Evolutionary conservation across 2,797 vertebrate genomes (phyloP).

Genomic region (Dromococcyx pavoninus): DNA sequence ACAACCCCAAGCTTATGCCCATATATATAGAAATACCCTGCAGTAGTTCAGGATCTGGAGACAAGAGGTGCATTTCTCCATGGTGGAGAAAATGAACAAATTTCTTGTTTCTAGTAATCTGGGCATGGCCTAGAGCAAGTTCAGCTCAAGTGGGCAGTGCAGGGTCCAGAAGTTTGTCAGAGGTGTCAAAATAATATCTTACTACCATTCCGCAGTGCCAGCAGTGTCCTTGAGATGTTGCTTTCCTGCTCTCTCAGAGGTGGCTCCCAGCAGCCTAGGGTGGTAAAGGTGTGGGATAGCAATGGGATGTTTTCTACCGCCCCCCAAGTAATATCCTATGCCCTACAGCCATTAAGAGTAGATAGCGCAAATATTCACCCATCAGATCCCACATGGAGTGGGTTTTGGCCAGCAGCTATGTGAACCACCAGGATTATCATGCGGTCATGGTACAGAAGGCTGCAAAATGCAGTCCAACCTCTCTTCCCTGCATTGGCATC

Average conservation of each 20-base stretch:
- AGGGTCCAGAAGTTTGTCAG: background rate
- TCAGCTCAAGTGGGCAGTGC: background rate
- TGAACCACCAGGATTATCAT: background rate
- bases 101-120: background rate
- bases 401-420: background rate
- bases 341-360: background rate
- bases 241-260: background rate
- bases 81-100: background rate
- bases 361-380: background rate
- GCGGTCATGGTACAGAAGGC: background rate
- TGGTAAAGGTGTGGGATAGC: background rate
- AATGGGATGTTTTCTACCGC: background rate
- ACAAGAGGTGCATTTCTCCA: background rate
- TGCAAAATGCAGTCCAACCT: background rate
- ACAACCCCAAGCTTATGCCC: background rate
- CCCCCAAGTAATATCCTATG: background rate
- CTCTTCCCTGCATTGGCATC: background rate
- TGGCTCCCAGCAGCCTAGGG: background rate
- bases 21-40: background rate
- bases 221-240: background rate
- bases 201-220: background rate
- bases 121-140: background rate
- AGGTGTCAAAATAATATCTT: background rate
- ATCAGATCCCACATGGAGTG: rapidly evolving
- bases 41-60: background rate